Evolutionary conservation across 2,888 invertebrate genomes (phyloP).

Genomic region (Folsomia manolachei): DNA sequence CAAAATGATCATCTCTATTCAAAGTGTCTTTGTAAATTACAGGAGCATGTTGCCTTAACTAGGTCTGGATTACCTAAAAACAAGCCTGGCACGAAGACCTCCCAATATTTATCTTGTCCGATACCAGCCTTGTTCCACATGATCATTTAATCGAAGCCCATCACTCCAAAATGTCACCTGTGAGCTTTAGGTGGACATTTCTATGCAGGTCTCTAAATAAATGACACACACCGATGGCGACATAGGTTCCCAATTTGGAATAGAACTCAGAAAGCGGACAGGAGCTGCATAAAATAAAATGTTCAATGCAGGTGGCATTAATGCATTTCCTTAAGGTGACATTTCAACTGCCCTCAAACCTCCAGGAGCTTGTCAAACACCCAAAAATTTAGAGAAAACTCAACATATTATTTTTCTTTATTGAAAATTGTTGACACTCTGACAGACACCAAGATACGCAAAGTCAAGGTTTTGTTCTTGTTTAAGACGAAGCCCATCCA

Average conservation of each 20-base stretch:
- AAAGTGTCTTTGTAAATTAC: no score
- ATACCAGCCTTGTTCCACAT: not conserved
- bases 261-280: no score
- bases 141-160: not conserved
- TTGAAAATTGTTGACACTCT: slow-evolving; percentile 23
- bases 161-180: not conserved
- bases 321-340: slow-evolving; percentile 15
- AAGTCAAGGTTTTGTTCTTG: no score
- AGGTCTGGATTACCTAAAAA: no score
- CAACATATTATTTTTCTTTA: slow-evolving; percentile 18
- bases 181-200: not conserved
- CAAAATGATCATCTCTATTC: no score
- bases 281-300: not conserved
- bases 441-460: slow-evolving; percentile 23
- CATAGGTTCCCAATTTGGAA: not conserved
- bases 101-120: not conserved
- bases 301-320: slow-evolving; percentile 13
- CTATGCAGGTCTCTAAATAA: not conserved
- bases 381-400: slow-evolving; percentile 9
- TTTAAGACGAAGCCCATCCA: no score
- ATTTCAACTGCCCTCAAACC: slow-evolving; percentile 3
- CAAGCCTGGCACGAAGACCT: not conserved
- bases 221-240: not conserved
- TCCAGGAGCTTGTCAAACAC: slow-evolving; percentile 19
- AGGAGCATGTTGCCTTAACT: no score